Base-by-base conservation (phyloP, 2,113 vertebrate species). In the Rhodinocichla rosea region DNA sequence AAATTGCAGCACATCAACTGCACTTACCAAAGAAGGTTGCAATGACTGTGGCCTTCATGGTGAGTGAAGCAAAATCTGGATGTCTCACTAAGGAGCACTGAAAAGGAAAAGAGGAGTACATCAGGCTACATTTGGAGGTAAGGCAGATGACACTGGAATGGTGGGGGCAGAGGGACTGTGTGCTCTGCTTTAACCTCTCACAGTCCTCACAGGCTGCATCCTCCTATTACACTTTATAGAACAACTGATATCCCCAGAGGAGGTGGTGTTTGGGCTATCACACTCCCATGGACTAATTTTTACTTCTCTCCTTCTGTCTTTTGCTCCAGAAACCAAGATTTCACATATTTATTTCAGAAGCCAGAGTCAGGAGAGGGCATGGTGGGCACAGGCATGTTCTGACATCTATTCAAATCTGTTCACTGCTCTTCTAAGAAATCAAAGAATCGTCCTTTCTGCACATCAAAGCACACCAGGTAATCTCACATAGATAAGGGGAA, bases 11-110 rank as follows among this genome's bases (percentile, higher is more conserved):
- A 32, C 27, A 30, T 57, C 50, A 44, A 1, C 19, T 32, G 40
- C 92, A 98, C 98, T 98, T 98, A 98, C 98, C 97, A 75, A 98
- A 97, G 77, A 98, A 82, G 91, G 92, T 64, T 92, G 96, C 92
- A 90, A 96, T 89, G 90, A 94, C 83, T 85, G 94, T 97, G 92
- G 93, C 77, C 96, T 98, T 98, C 98, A 98, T 98, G 80, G 71
- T 94, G 95, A 96, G 71, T 94, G 90, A 95, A 96, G 37, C 42
- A 76, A 93, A 86, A 81, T 75, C 90, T 88, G 56, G 64, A 59
- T 89, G 52, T 49, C 63, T 96, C 77, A 22, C 49, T 90, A 84
- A 62, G 74, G 40, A 74, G 39, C 76, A 23, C 79, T 96, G 95
- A 62, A 95, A 97, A 82, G n/a, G 32, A 92, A 94, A 86, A 78